Conservation (phyloP, 1,140 invertebrate genomes). For the Conus ventricosus region DNA sequence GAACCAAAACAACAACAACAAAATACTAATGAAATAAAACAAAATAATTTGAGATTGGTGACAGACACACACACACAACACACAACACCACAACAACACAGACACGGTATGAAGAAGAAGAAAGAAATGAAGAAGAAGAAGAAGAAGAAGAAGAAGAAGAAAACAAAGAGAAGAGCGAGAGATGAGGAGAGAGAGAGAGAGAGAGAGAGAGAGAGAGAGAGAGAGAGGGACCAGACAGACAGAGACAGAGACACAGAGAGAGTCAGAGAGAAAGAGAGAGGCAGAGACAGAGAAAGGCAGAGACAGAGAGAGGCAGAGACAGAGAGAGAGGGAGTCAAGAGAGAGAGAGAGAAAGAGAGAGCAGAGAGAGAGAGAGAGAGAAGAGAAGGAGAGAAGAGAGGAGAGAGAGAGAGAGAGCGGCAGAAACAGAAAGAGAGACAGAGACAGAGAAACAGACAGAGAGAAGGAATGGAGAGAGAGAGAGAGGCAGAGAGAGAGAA, state of each 20-base stretch:
- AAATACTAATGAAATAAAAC: too few relatives aligned
- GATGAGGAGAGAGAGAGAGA: background rate
- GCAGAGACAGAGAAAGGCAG: too few relatives aligned
- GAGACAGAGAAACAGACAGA: too few relatives aligned
- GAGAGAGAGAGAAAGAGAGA: too few relatives aligned
- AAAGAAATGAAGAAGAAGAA: slow-evolving; percentile 14
- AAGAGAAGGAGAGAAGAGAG: background rate
- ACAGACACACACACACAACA: too few relatives aligned
- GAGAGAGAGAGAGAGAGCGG: background rate
- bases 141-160: slow-evolving; percentile 16
- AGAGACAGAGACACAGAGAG: too few relatives aligned
- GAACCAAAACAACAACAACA: too few relatives aligned
- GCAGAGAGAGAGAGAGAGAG: too few relatives aligned
- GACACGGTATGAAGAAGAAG: background rate
- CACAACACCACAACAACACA: too few relatives aligned
- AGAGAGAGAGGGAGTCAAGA: background rate
- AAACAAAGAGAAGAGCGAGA: background rate
- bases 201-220: background rate
- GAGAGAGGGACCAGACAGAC: too few relatives aligned
- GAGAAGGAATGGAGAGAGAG: background rate
- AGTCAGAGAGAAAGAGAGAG: too few relatives aligned
- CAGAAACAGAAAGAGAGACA: too few relatives aligned
- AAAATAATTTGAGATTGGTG: background rate
- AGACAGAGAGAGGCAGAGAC: background rate
- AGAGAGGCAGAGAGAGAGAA: background rate